A percentile compares a stretch with the other conserved stretches of the same genome.
These are phyloP conservation scores for Strigops habroptila DNA, from an alignment of 2,113 vertebrate species.

Conservation along the genomic window DNA sequence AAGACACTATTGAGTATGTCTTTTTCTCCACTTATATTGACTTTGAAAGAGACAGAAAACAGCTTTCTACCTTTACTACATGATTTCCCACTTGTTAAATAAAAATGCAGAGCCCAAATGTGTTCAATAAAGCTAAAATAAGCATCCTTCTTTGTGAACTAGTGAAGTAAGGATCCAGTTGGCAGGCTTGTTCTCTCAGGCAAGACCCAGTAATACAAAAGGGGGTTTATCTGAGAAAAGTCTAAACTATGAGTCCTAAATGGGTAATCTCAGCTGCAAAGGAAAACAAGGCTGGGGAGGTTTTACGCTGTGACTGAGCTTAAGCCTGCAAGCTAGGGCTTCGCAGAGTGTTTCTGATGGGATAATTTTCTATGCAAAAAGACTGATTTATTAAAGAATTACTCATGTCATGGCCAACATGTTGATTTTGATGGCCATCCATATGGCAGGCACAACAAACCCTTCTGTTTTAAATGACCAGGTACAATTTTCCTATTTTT, in stretches of 20 bases:
- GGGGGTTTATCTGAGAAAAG: background rate
- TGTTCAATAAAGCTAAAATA: slow-evolving; percentile 11
- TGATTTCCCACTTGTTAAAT: slow-evolving; percentile 7
- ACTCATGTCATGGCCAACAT: background rate
- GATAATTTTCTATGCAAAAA: slow-evolving; percentile 45
- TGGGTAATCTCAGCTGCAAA: slow-evolving; percentile 20
- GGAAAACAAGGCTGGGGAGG: background rate
- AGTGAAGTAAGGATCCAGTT: background rate
- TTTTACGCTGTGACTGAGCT: background rate
- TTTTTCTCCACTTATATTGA: background rate
- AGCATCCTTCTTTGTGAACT: background rate
- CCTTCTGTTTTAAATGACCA: background rate
- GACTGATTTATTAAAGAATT: slow-evolving; percentile 28
- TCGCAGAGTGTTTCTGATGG: slow-evolving; percentile 13
- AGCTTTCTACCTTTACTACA: background rate
- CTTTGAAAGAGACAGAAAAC: slow-evolving; percentile 7
- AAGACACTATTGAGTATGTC: background rate
- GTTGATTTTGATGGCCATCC: background rate
- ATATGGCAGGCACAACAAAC: background rate
- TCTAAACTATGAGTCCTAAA: background rate
- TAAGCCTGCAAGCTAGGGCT: background rate
- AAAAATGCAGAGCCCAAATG: background rate
- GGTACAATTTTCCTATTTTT: background rate
- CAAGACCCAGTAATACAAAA: background rate
- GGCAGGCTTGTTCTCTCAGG: background rate